phyloP scores from a whole-genome alignment of 2,797 vertebrate species.

The Periophthalmus magnuspinnatus region DNA sequence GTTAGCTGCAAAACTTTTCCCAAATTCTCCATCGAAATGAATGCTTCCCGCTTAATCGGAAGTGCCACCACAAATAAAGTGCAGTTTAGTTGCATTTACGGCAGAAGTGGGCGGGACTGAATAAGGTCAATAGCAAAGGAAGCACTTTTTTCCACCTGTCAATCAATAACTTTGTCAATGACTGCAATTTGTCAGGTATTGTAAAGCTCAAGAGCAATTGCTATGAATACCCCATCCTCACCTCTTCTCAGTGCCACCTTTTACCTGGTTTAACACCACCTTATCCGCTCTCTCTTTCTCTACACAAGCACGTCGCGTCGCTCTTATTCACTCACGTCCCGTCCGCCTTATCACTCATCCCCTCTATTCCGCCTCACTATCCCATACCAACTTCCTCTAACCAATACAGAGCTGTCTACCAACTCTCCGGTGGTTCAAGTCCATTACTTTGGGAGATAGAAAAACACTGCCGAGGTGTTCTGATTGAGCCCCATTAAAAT shows the following conservation, averaged over 20 bases:
- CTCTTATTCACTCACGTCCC: conserved; percentile 63
- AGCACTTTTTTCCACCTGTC: no score
- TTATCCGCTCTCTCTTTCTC: not conserved
- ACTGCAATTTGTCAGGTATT: not conserved
- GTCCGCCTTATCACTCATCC: conserved; percentile 63
- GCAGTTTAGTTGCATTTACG: no score
- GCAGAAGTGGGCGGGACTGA: no score
- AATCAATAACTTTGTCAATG: no score
- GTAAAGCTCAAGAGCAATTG: not conserved
- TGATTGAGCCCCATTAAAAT: conserved; percentile 84
- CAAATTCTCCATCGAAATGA: no score
- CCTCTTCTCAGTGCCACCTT: conserved; percentile 16
- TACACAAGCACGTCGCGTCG: conserved; percentile 3
- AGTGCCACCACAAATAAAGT: no score
- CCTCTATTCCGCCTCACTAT: conserved; percentile 45
- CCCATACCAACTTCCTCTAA: conserved; percentile 64
- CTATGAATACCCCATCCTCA: not conserved
- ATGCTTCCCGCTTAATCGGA: no score
- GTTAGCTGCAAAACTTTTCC: no score
- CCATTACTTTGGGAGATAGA: conserved; percentile 82
- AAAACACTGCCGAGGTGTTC: conserved; percentile 78
- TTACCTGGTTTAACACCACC: conserved; percentile 16
- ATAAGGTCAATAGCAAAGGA: no score
- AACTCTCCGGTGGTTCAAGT: conserved; percentile 80
- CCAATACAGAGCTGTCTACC: conserved; percentile 66